Evolutionary conservation across 2,888 invertebrate genomes (phyloP), one percentile per base, ranked within the genome.

Genomic region (Acronicta leporina): DNA sequence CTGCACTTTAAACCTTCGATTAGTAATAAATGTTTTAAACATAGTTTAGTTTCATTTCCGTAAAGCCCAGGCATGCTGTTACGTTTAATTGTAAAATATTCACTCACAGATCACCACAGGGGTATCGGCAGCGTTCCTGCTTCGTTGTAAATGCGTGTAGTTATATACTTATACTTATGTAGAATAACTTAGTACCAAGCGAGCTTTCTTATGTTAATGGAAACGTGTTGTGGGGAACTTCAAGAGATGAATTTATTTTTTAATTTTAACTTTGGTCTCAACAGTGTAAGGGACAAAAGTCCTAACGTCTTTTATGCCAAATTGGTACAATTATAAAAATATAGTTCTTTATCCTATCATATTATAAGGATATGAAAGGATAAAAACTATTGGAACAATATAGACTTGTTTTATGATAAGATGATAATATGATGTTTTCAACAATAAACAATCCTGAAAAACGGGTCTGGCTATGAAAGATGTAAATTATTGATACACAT

Each of bases 91-190:
- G 67, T 74, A 74, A 70, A 75, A 77, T 66, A 55, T 74, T 80
- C 76, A 87, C 87, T 86, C 84, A 86, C 87, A 80, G 81, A 74
- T 71, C 73, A 67, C 61, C 68, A 49, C 66, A 77, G 80, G 63
- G 70, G 68, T 67, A 52, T 75, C 63, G 66, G 74, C 73, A 73
- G 73, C 68, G 67, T 66, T 75, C 86, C 86, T 85, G 74, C 67
- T 72, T 72, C 67, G 57, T 73, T 79, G 43, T 49, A 50, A 48
- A 53, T 47, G 13, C 40, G n/a, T 27, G 14, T 49, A 46, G 27
- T n/a, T 41, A 25, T 33, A 42, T 50, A 70, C 63, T 70, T 69
- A 69, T 58, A 9, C 49, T 54, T 16, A 51, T 20, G 53, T 58
- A 63, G n/a, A 46, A 38, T 56, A 59, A 57, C 70, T 77, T 76